A percentile compares a stretch with the other conserved stretches of the same genome.
Conservation (phyloP, 1,140 invertebrate species). For the Chionoecetes opilio region DNA sequence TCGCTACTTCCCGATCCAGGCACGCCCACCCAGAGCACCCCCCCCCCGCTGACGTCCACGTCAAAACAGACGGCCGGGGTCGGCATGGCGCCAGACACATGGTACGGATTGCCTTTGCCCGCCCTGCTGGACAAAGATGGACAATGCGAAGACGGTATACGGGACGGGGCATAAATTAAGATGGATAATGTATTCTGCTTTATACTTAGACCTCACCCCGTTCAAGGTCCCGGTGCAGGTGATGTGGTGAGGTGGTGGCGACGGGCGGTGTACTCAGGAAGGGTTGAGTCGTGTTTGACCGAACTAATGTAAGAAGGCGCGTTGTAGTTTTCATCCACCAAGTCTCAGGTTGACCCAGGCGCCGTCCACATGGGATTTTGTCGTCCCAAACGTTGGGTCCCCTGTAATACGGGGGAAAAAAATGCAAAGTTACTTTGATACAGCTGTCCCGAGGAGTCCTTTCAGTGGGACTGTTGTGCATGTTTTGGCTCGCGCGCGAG, state of each 20-base stretch:
- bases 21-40: too few species aligned
- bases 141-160: too few species aligned
- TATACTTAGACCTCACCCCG: constrained; percentile 75
- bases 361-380: constrained; percentile 62
- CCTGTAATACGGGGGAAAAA: constrained; percentile 32
- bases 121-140: not conserved
- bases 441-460: too few species aligned
- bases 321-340: constrained; percentile 96
- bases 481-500: too few species aligned
- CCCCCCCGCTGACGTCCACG: constrained; percentile 18
- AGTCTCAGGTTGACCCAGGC: constrained; percentile 90
- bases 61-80: constrained; percentile 9
- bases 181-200: too few species aligned
- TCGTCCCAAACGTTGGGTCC: constrained; percentile 38
- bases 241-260: constrained; percentile 92
- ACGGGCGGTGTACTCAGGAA: constrained; percentile 97
- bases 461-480: not conserved
- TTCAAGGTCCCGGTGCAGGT: constrained; percentile 93
- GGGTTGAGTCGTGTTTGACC: constrained; percentile 91
- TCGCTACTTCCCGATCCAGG: too few species aligned
- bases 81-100: not conserved
- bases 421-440: too few species aligned
- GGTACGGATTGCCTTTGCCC: constrained; percentile 17
- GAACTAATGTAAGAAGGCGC: constrained; percentile 89
- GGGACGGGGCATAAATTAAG: too few species aligned